Base-by-base conservation (phyloP, 2,797 vertebrate species). In the Novumbra hubbsi region DNA sequence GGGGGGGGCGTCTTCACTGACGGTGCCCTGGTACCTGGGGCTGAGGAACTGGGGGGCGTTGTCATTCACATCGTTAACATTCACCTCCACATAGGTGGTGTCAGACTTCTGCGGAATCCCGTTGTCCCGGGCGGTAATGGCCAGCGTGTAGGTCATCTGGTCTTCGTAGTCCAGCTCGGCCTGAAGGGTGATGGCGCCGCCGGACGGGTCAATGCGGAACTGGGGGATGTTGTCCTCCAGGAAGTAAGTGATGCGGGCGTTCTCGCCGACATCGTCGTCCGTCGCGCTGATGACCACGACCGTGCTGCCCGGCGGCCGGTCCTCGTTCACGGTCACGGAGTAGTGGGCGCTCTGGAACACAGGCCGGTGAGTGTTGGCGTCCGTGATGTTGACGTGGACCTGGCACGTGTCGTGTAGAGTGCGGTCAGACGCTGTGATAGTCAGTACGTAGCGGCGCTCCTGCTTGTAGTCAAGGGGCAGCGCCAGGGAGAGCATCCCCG, bases 261-360 rank as follows among this genome's bases (percentile, higher is more conserved):
- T 99, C 84, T 99, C 98, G 0, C 98, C 98, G 5, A 99, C 95
- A 0, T 99, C 98, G 0, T 99, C 98, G 0, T 99, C 98, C 0
- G 96, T 96, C 78, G 98, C 98, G 0, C 97, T 96, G 85, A 99
- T 99, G 73, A 98, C 95, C 71, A 98, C 98, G 17, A 98, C 96
- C 0, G 96, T 97, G 92, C 96, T 99, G 64, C 97, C 98, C 65
- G 95, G 93, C 0, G 97, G 96, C 12, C 93, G 91, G 78, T 99
- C 96, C 85, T 99, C 98, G 0, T 98, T 97, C 74, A 99, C 94
- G 21, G 92, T 97, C n/a, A 98, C 92, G 0, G 98, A 96, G 83
- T 99, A 99, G 90, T 99, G 98, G 38, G 97, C 96, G 0, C 97
- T 99, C 84, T 98, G 97, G 84, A 99, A 99, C 19, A 99, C 97